phyloP scores from a whole-genome alignment of 2,113 vertebrate species.

The Laticauda colubrina region DNA sequence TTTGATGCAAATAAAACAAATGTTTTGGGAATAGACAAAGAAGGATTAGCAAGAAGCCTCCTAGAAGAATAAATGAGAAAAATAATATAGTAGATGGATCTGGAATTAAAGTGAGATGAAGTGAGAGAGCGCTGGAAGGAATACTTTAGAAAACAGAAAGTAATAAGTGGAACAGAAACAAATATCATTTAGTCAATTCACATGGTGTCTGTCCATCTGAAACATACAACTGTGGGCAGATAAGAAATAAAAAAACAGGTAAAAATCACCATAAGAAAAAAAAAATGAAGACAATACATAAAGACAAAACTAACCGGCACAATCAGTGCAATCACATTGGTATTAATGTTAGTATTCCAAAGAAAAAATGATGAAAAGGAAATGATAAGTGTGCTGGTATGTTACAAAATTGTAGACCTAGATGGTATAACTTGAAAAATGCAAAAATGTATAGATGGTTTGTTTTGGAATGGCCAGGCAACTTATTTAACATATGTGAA shows the following conservation, averaged over 20 bases:
- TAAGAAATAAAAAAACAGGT: neutral
- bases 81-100: neutral
- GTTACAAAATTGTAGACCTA: neutral
- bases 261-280: neutral
- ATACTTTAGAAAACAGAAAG: neutral
- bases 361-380: neutral
- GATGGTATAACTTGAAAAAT: neutral
- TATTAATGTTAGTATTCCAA: neutral
- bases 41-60: neutral
- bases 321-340: neutral
- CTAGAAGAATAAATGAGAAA: neutral
- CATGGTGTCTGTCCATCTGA: neutral
- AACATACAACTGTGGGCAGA: neutral
- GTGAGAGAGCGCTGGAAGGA: neutral
- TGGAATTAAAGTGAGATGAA: neutral
- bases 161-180: neutral
- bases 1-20: neutral
- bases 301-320: neutral
- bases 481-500: neutral
- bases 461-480: neutral
- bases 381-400: neutral
- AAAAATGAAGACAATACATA: neutral
- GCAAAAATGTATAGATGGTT: neutral
- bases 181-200: neutral
- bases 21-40: neutral